Evolutionary conservation across 2,888 invertebrate genomes (phyloP).

Genomic region (Dinocampus coccinellae): DNA sequence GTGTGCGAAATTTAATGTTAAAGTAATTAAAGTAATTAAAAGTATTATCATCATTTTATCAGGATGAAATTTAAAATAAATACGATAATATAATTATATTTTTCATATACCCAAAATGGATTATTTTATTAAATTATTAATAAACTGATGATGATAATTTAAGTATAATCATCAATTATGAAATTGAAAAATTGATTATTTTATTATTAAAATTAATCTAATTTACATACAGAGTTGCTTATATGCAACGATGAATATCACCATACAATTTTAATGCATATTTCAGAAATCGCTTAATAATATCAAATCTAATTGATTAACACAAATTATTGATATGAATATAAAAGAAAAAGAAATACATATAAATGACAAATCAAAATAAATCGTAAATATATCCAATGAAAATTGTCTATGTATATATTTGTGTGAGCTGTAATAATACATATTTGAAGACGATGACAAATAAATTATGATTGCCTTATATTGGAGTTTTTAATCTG

Average conservation of each 20-base stretch:
- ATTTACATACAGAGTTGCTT: slow-evolving; percentile 43
- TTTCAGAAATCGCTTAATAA: slow-evolving; percentile 36
- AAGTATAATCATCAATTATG: slow-evolving; percentile 28
- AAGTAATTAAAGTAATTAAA: slow-evolving; percentile 38
- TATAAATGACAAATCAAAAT: slow-evolving; percentile 39
- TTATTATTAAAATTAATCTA: neutral
- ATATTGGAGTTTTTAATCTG: too few relatives aligned
- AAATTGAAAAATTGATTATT: slow-evolving; percentile 4
- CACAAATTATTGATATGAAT: slow-evolving; percentile 35
- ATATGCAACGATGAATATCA: slow-evolving; percentile 30
- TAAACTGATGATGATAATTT: slow-evolving; percentile 53
- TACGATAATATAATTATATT: slow-evolving; percentile 47
- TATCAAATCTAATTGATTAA: slow-evolving; percentile 31
- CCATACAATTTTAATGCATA: slow-evolving; percentile 11
- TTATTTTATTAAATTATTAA: slow-evolving; percentile 61
- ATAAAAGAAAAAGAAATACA: slow-evolving; percentile 28
- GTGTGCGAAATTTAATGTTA: slow-evolving; percentile 40
- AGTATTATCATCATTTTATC: slow-evolving; percentile 59
- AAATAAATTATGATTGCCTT: slow-evolving; percentile 65
- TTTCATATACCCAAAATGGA: slow-evolving; percentile 57
- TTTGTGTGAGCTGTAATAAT: slow-evolving; percentile 63
- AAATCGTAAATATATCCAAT: slow-evolving; percentile 62
- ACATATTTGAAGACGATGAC: slow-evolving; percentile 52
- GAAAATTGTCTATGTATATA: slow-evolving; percentile 61
- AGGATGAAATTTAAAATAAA: slow-evolving; percentile 54